Percentiles rank a stretch among this genome's conserved stretches.
phyloP scores from a whole-genome alignment of 2,888 invertebrate genomes.

The Chrysolina americana region DNA sequence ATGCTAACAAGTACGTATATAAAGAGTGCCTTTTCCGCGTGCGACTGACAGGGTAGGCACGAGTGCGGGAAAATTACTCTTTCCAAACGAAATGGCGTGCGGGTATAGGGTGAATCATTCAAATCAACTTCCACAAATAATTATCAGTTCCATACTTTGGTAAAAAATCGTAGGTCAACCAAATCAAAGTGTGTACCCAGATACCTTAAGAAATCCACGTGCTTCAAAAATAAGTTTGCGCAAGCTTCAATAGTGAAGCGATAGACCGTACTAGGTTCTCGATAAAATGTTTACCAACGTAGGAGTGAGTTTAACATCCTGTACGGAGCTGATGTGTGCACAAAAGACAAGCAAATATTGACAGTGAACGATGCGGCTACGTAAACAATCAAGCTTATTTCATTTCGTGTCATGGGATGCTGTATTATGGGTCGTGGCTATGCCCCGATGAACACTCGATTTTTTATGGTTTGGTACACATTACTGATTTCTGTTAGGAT shows the following conservation, averaged over 20 bases:
- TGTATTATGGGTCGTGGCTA: conserved; percentile 27
- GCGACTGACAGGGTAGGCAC: too few relatives aligned
- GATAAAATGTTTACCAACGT: conserved; percentile 37
- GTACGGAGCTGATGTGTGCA: conserved; percentile 38
- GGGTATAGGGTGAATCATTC: too few relatives aligned
- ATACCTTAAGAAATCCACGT: too few relatives aligned
- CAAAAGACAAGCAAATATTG: conserved; percentile 50
- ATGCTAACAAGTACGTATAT: too few relatives aligned
- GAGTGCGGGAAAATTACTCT: too few relatives aligned
- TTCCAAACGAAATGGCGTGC: too few relatives aligned
- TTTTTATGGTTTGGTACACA: conserved; percentile 20
- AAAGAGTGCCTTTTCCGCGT: too few relatives aligned
- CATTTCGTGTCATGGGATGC: conserved; percentile 38
- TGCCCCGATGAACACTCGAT: conserved; percentile 10
- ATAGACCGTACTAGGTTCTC: conserved; percentile 4
- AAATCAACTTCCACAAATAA: too few relatives aligned
- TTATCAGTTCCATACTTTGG: too few relatives aligned
- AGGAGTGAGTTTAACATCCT: conserved; percentile 47
- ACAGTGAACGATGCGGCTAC: conserved; percentile 45
- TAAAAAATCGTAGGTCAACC: too few relatives aligned
- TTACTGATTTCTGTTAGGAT: conserved; percentile 25
- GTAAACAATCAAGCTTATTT: conserved; percentile 40
- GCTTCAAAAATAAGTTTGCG: too few relatives aligned
- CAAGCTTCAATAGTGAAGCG: conserved; percentile 1
- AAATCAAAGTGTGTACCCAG: too few relatives aligned